These are phyloP conservation scores for Tenebrio molitor DNA, from an alignment of 1,140 invertebrate species.

Conservation along the genomic window DNA sequence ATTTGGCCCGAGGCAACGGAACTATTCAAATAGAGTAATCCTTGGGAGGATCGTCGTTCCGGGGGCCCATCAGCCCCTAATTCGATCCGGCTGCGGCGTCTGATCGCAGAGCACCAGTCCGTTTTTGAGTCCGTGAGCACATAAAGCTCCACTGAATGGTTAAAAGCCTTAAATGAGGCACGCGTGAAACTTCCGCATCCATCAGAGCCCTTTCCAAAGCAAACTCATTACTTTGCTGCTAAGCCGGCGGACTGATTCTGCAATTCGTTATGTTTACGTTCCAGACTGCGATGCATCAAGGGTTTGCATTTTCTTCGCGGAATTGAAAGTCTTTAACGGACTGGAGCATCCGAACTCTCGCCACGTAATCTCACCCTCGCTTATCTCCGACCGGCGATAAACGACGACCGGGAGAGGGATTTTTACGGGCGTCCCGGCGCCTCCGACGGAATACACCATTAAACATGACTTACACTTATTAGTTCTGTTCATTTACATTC, in stretches of 20 bases:
- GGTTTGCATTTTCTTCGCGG: conserved; percentile 55
- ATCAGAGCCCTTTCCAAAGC: conserved; percentile 55
- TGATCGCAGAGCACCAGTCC: conserved; percentile 30
- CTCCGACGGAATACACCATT: conserved; percentile 37
- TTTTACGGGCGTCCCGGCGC: conserved; percentile 32
- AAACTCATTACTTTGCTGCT: conserved; percentile 59
- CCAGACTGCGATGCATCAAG: conserved; percentile 53
- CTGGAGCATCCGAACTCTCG: conserved; percentile 32
- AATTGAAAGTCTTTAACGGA: conserved; percentile 50
- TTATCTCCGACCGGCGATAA: conserved; percentile 39
- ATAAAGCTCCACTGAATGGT: conserved; percentile 52
- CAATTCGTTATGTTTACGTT: conserved; percentile 58
- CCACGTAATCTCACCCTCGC: conserved; percentile 38
- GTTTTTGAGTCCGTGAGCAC: conserved; percentile 38
- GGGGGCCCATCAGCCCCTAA: no score
- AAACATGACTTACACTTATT: conserved; percentile 41
- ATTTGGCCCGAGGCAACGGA: no score
- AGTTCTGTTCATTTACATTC: conserved; percentile 38
- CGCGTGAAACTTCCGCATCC: conserved; percentile 58
- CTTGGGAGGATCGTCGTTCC: no score
- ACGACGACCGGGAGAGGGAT: conserved; percentile 26
- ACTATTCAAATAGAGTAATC: no score
- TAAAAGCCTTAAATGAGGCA: conserved; percentile 59
- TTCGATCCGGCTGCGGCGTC: conserved; percentile 32
- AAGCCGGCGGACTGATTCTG: conserved; percentile 56